Evolutionary conservation across 2,888 invertebrate species (phyloP).

Genomic region (Keiferia lycopersicella): DNA sequence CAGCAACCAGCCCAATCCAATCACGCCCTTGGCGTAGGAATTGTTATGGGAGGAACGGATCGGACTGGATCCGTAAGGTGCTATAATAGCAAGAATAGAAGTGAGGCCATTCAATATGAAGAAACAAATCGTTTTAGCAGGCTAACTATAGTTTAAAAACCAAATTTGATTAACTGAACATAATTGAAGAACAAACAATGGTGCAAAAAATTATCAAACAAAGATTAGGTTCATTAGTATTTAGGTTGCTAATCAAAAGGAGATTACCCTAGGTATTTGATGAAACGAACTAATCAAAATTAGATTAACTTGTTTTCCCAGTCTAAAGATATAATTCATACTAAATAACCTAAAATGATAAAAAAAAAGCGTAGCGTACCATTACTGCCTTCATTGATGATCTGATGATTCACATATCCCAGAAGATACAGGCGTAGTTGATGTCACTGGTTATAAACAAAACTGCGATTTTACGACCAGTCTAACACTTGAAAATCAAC

Average conservation of each 20-base stretch:
- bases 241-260: neutral
- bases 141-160: no score
- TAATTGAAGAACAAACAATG: neutral
- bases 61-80: no score
- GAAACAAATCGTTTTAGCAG: no score
- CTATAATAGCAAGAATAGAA: no score
- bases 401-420: neutral
- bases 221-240: no score
- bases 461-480: slow-evolving; percentile 11
- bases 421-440: slow-evolving; percentile 22
- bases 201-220: neutral
- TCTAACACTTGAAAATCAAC: neutral
- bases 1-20: no score
- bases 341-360: neutral
- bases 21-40: no score
- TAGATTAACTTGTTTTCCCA: neutral
- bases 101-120: no score
- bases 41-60: no score
- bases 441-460: slow-evolving; percentile 18
- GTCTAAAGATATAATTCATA: neutral
- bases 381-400: neutral
- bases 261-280: neutral
- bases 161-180: no score
- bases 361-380: neutral
- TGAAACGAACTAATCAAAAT: neutral